Base-by-base conservation (phyloP, 2,888 invertebrate species). In the Acleris cristana region DNA sequence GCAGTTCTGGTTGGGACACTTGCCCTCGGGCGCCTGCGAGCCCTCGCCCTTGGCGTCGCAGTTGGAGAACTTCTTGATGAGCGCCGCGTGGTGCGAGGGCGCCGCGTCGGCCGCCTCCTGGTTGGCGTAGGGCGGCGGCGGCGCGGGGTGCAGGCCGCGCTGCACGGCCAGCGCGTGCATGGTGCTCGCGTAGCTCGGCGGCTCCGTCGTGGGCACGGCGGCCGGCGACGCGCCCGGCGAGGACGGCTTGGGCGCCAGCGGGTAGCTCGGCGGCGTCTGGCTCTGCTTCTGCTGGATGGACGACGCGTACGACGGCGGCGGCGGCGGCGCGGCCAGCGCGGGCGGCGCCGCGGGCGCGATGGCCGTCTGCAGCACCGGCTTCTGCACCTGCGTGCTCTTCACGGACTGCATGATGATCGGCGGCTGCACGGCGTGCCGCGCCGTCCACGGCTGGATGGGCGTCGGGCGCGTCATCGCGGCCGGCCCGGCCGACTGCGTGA, bases 401-500 rank as follows among this genome's bases (percentile, higher is more conserved):
- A 99, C 99, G 40, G 98, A 97, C 85, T 98, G 98, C 98, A 98
- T 99, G 72, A 99, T 98, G 73, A 99, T 97, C 8, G 98, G 98
- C 58, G 98, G 96, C 80, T 98, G 98, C 21, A 98, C 97, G 49
- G 97, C 96, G 85, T 98, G 98, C 59, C 96, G 93, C 64, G 97
- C 96, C 65, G 96, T 96, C 95, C 98, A 97, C 56, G 97, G 96
- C 83, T 96, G 96, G 64, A 97, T 91, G 4, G 98, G 97, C 71
- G 97, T 96, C 5, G 97, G 97, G 73, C 97, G 94, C 52, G 96
- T 95, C 94, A 96, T 95, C 10, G 94, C 94, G 51, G 95, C 91
- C 60, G 95, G 90, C 60, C 94, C 94, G 59, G 95, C 94, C 40
- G 95, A 90, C 78, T 92, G 94, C 72, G 95, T 94, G 57, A 96